Base-by-base conservation (phyloP, 2,113 vertebrate genomes). In the Peucedramus taeniatus region DNA sequence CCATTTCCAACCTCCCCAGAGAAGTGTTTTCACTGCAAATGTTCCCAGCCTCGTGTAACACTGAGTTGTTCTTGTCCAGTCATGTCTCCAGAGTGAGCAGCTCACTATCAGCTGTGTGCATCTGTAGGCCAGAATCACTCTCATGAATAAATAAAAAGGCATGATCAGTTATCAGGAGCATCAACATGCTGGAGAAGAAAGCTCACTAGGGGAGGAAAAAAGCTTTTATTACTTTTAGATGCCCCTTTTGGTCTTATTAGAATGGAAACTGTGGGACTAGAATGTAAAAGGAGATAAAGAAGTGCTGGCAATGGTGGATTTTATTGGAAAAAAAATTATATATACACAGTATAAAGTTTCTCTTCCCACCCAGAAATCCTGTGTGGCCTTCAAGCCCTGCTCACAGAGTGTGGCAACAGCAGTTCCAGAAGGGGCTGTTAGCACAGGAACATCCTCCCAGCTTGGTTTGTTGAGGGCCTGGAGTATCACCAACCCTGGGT, bases 121-220 rank as follows among this genome's bases (percentile, higher is more conserved):
- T 96, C 88, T 89, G n/a, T 45, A 65, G 72, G n/a, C 15, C 54
- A 77, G 69, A 70, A 72, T 40, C 56, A 30, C n/a, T 84, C 78
- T 83, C 89, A 96, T 83, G 64, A 96, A 96, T 93, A 90, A 92
- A 93, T 86, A 91, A 22, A 1, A 84, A 87, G 51, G 49, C 13
- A 71, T 7, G n/a, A 93, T 91, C 78, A 74, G 59, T 90, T 91
- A 85, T 86, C 94, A 50, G 40, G 27, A 84, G 35, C 56, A 75
- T 61, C 44, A 72, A 47, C 71, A 59, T 45, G 49, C 64, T 68
- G 24, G 33, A 83, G 78, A 72, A 82, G 66, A 83, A 83, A 90
- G 35, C 60, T 93, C 37, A 40, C 40, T 20, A 30, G 44, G 24
- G 60, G 27, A 65, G 75, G 23, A 14, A 64, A 69, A 82, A 64